Percentiles rank a stretch among this genome's conserved stretches.
phyloP scores from a whole-genome alignment of 2,113 vertebrate genomes.

The Chrysochloris asiatica region DNA sequence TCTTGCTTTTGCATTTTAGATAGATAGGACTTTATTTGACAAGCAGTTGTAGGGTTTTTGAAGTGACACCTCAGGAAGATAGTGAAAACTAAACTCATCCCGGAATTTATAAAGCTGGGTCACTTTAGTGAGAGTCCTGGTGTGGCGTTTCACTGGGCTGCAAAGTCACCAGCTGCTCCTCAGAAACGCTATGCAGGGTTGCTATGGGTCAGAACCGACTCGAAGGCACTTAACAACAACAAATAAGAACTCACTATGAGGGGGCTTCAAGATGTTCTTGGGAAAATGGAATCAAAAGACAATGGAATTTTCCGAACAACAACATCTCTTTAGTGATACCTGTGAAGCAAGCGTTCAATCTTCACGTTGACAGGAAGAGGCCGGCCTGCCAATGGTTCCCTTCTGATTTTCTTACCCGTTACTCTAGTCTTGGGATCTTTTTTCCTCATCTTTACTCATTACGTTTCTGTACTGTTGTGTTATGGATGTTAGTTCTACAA shows the following conservation, averaged over 20 bases:
- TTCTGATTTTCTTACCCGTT: slow-evolving; percentile 35
- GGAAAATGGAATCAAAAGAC: no score
- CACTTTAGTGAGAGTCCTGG: neutral
- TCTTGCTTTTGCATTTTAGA: neutral
- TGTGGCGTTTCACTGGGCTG: no score
- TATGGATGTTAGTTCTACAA: neutral
- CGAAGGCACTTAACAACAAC: no score
- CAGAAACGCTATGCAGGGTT: no score
- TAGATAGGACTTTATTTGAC: neutral
- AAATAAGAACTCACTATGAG: no score
- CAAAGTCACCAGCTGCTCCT: no score
- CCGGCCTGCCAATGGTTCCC: neutral
- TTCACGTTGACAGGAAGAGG: neutral
- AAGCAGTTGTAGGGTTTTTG: neutral
- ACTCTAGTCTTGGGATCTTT: neutral
- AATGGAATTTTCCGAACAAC: no score
- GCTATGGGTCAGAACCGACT: no score
- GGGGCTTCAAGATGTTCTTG: no score
- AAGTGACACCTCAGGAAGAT: neutral
- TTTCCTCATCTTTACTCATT: neutral
- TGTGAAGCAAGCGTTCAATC: no score
- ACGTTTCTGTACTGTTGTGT: neutral
- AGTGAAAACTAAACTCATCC: neutral
- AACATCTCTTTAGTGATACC: no score
- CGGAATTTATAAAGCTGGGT: neutral